Evolutionary conservation across 2,888 invertebrate genomes (phyloP), one percentile per base, ranked within the genome.

Genomic region (Noctua janthina): DNA sequence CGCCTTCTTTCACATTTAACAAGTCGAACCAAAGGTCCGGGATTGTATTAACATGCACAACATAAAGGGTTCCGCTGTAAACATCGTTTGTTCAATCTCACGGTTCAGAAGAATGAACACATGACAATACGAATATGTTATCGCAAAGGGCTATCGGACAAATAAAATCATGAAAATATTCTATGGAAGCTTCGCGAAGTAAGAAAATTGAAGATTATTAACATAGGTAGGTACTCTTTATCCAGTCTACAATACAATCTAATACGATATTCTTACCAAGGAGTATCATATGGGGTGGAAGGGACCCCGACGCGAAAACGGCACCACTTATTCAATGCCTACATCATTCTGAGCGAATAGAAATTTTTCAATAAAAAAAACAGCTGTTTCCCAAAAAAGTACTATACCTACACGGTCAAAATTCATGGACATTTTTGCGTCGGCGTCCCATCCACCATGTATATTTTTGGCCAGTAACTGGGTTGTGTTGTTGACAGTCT

Each of bases 81-180:
- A 69, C 39, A 51, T 54, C 66, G 82, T 66, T 72, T 68, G 64
- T 66, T 62, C 49, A 76, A 86, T 86, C 51, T 51, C 64, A 73
- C 72, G 51, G 68, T 72, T 66, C 72, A 82, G 20, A 46, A 54
- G 54, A 76, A 29, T 4, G 51, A 56, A 46, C 64, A 64, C 15
- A 23, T 23, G 43, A 29, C 56, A 69, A 69, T 49, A 62, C n/a
- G 46, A 76, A 49, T 62, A 39, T 77, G 39, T 75, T 75, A 86
- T 83, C 83, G 43, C n/a, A 56, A 82, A 82, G 35, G 54, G 17
- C 39, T 66, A 76, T 82, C 68, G 23, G 23, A 49, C 23, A 51
- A 68, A 46, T 39, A 62, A 35, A 23, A 23, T n/a, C 29, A 49
- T 54, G 51, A 64, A 79, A 29, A 64, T 62, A 35, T 59, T 62